phyloP scores from a whole-genome alignment of 2,113 vertebrate species.

The Tychaedon coryphoeus region DNA sequence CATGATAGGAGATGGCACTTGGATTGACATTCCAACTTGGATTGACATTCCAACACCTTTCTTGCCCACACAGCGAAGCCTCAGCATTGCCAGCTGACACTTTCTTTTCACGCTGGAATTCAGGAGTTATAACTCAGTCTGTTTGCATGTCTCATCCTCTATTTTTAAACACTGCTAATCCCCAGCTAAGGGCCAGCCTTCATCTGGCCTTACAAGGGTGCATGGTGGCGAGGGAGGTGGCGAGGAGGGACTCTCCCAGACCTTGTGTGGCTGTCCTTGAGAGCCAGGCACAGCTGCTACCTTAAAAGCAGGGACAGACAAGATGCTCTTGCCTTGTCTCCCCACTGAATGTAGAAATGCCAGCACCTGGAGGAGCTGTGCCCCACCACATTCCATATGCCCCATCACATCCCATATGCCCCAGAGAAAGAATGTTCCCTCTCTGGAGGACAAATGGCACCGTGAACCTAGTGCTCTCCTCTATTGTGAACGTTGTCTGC shows the following conservation, averaged over 20 bases:
- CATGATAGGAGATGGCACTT: background rate
- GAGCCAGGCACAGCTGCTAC: background rate
- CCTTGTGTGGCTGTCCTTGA: background rate
- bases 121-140: constrained; percentile 10
- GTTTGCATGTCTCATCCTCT: constrained; percentile 20
- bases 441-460: background rate
- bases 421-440: background rate
- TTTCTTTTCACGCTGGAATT: constrained; percentile 38
- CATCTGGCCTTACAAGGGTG: constrained; percentile 50
- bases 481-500: background rate
- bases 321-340: background rate
- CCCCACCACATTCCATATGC: background rate
- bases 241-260: background rate
- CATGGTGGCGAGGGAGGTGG: accelerated
- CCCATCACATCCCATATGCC: accelerated
- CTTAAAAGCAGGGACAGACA: background rate
- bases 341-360: background rate
- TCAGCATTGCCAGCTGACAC: constrained; percentile 60
- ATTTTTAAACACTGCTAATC: constrained; percentile 51
- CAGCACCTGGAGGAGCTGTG: background rate
- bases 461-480: background rate
- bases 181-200: background rate
- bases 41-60: constrained; percentile 57
- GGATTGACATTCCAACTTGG: constrained; percentile 53
- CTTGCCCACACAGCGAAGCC: constrained; percentile 34